Conservation (phyloP, 2,797 vertebrate genomes). For the Simalia tracyae region DNA sequence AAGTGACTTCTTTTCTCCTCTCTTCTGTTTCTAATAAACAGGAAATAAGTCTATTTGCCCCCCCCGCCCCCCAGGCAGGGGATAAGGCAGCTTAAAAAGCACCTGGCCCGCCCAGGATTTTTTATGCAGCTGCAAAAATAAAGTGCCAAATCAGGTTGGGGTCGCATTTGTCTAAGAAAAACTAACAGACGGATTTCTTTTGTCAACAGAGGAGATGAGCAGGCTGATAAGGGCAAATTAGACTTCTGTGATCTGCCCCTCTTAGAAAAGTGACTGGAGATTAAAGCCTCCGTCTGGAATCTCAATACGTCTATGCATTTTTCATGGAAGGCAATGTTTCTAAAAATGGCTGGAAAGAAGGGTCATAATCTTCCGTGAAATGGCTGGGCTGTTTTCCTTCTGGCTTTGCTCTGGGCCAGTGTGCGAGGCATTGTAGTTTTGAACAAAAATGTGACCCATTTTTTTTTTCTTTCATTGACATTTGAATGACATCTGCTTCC, state of each 20-base stretch:
- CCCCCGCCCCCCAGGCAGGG: not conserved
- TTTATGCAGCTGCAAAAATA: slow-evolving; percentile 74
- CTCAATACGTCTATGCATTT: slow-evolving; percentile 67
- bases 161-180: slow-evolving; percentile 74
- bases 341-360: slow-evolving; percentile 25
- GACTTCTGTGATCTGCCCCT: slow-evolving; percentile 67
- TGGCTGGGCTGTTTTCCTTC: slow-evolving; percentile 3
- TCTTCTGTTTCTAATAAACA: not conserved
- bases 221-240: slow-evolving; percentile 69
- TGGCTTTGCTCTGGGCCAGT: not conserved
- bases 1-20: slow-evolving; percentile 10
- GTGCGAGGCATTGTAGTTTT: not conserved
- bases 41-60: slow-evolving; percentile 25
- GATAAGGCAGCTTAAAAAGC: slow-evolving; percentile 51
- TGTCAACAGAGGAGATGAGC: slow-evolving; percentile 77
- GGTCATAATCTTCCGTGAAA: slow-evolving; percentile 45
- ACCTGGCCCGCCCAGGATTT: slow-evolving; percentile 60
- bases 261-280: slow-evolving; percentile 68
- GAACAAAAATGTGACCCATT: not conserved
- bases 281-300: slow-evolving; percentile 71
- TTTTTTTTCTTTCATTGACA: not conserved
- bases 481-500: not conserved
- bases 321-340: slow-evolving; percentile 62
- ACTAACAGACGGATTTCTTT: slow-evolving; percentile 75
- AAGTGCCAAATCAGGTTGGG: slow-evolving; percentile 70